These are phyloP conservation scores for Drosophila ambigua DNA, from an alignment of 1,140 invertebrate genomes.

Conservation along the genomic window DNA sequence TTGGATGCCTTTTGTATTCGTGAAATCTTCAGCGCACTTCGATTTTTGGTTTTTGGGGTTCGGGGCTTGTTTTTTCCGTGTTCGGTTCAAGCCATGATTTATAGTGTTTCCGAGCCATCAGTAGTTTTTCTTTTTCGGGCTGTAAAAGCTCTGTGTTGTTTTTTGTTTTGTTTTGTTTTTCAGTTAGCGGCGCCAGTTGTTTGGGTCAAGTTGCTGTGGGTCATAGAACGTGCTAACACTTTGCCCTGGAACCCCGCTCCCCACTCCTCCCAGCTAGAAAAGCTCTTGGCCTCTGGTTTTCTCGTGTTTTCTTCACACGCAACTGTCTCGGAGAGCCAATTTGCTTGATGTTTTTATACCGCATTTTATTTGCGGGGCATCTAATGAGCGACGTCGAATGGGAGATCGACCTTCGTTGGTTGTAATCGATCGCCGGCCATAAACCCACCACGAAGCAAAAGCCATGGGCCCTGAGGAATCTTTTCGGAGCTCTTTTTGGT, in stretches of 20 bases:
- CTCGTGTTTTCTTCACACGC: slow-evolving; percentile 72
- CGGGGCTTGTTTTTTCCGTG: slow-evolving; percentile 10
- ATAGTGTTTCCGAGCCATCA: slow-evolving; percentile 49
- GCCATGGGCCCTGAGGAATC: slow-evolving; percentile 49
- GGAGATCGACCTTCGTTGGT: slow-evolving; percentile 66
- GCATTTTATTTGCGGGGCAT: slow-evolving; percentile 75
- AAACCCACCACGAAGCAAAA: slow-evolving; percentile 69
- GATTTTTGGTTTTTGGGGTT: slow-evolving; percentile 51
- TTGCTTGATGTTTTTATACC: slow-evolving; percentile 73
- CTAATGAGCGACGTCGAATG: slow-evolving; percentile 66
- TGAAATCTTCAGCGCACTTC: slow-evolving; percentile 68
- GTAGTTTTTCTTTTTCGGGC: slow-evolving; percentile 34
- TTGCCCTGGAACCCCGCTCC: background rate
- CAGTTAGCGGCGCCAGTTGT: slow-evolving; percentile 62
- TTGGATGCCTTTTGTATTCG: slow-evolving; percentile 21
- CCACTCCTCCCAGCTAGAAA: background rate
- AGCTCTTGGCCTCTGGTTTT: slow-evolving; percentile 27
- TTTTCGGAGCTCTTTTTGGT: slow-evolving; percentile 53
- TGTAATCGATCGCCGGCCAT: slow-evolving; percentile 69
- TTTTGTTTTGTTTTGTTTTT: slow-evolving; percentile 19
- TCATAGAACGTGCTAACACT: slow-evolving; percentile 76
- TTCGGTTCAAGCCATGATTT: slow-evolving; percentile 59
- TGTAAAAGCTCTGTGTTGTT: slow-evolving; percentile 29
- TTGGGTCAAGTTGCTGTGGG: slow-evolving; percentile 57
- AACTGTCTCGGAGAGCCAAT: slow-evolving; percentile 69